These are phyloP conservation scores for Malurus cyaneus DNA, from an alignment of 2,113 vertebrate genomes.

Conservation along the genomic window DNA sequence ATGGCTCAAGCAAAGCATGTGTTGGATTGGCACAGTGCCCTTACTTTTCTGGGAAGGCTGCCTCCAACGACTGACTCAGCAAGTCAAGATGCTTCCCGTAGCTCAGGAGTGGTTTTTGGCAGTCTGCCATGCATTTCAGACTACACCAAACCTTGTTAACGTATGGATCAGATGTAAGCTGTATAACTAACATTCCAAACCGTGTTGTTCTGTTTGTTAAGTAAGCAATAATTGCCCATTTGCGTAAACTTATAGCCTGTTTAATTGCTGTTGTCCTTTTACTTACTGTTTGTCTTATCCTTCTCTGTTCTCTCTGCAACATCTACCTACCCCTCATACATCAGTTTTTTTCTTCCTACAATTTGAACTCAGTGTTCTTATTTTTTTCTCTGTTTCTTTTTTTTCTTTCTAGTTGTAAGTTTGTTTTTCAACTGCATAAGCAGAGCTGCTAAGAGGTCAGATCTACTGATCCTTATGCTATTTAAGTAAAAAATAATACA, in stretches of 20 bases:
- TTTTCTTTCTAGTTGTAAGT: not conserved
- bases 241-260: not conserved
- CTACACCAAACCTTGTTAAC: not conserved
- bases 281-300: not conserved
- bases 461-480: not conserved
- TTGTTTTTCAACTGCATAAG: not conserved
- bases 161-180: not conserved
- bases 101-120: not conserved
- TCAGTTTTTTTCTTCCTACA: not conserved
- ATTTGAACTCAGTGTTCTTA: too few species aligned
- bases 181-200: not conserved
- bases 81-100: not conserved
- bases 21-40: not conserved
- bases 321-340: not conserved
- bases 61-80: conserved; percentile 3
- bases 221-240: not conserved
- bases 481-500: not conserved
- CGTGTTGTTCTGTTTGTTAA: not conserved
- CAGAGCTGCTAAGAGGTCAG: not conserved
- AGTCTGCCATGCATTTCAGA: not conserved
- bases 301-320: not conserved
- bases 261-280: not conserved
- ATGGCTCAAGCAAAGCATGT: not conserved
- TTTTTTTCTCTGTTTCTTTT: not conserved
- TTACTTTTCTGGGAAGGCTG: not conserved